phyloP scores from a whole-genome alignment of 2,797 vertebrate species.

The Acipenser transmontanus region DNA sequence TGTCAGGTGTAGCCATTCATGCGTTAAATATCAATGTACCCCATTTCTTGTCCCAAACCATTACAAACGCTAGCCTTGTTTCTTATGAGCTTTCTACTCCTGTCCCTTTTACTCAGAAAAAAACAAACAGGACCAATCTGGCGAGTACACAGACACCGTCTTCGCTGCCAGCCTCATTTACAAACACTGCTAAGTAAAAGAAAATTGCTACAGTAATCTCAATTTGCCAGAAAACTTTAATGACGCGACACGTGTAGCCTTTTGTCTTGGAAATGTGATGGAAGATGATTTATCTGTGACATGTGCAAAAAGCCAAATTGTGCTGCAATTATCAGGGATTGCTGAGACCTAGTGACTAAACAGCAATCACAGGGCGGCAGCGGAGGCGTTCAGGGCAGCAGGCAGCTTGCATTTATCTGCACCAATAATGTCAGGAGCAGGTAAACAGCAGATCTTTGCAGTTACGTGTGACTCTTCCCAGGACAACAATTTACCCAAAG shows the following conservation, averaged over 20 bases:
- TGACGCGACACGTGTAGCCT: constrained; percentile 1
- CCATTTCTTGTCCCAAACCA: not conserved
- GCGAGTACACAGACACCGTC: not conserved
- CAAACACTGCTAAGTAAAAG: not conserved
- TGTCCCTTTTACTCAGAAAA: not conserved
- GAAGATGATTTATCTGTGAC: constrained; percentile 27
- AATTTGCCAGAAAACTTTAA: not conserved
- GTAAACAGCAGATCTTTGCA: constrained; percentile 38
- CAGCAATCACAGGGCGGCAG: constrained; percentile 50
- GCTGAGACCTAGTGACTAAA: constrained; percentile 45
- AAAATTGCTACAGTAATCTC: not conserved
- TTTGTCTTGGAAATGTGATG: not conserved
- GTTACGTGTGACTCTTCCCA: constrained; percentile 23
- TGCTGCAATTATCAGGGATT: constrained; percentile 51
- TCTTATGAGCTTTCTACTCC: not conserved
- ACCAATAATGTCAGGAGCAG: constrained; percentile 35
- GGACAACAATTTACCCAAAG: constrained; percentile 47
- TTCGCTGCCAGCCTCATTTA: not conserved
- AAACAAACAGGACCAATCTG: not conserved
- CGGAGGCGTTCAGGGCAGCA: constrained; percentile 26
- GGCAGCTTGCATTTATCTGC: constrained; percentile 44
- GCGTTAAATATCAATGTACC: no score
- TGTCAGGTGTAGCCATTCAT: no score
- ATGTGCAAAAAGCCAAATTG: constrained; percentile 33
- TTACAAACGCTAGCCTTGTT: not conserved